Conservation (phyloP, 2,113 vertebrate species). For the Osmerus eperlanus region DNA sequence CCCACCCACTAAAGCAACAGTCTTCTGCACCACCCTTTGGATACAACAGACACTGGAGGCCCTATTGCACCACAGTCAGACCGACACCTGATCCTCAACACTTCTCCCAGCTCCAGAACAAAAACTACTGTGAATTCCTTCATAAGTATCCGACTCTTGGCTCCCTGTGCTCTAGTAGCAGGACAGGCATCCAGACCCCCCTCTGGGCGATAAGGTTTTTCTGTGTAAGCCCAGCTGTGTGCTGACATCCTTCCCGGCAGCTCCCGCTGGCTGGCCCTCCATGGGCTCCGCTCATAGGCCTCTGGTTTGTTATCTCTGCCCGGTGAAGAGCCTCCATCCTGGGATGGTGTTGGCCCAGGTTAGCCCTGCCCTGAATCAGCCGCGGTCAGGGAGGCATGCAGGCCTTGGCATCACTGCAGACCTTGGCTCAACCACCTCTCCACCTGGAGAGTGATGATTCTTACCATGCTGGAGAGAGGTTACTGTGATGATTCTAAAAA, state of each 20-base stretch:
- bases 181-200: not conserved
- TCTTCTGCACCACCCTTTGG: too few relatives aligned
- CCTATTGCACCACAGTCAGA: too few relatives aligned
- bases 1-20: too few relatives aligned
- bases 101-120: too few relatives aligned
- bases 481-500: too few relatives aligned
- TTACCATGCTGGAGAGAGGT: too few relatives aligned
- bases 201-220: not conserved
- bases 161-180: too few relatives aligned
- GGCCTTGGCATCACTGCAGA: constrained; percentile 5
- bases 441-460: too few relatives aligned
- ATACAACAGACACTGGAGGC: too few relatives aligned
- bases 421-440: not conserved
- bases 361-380: constrained; percentile 9
- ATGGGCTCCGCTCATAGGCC: not conserved
- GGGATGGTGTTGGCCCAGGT: constrained; percentile 1
- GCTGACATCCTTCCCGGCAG: not conserved
- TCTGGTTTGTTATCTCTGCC: constrained; percentile 7
- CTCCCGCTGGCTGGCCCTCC: not conserved
- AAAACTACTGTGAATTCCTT: too few relatives aligned
- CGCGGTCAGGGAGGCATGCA: constrained; percentile 2
- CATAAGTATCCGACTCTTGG: too few relatives aligned
- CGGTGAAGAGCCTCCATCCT: constrained; percentile 6
- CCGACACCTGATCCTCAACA: too few relatives aligned
- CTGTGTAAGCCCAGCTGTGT: not conserved